Base-by-base conservation (phyloP, 2,797 vertebrate species). In the Catostomus latipinnis region DNA sequence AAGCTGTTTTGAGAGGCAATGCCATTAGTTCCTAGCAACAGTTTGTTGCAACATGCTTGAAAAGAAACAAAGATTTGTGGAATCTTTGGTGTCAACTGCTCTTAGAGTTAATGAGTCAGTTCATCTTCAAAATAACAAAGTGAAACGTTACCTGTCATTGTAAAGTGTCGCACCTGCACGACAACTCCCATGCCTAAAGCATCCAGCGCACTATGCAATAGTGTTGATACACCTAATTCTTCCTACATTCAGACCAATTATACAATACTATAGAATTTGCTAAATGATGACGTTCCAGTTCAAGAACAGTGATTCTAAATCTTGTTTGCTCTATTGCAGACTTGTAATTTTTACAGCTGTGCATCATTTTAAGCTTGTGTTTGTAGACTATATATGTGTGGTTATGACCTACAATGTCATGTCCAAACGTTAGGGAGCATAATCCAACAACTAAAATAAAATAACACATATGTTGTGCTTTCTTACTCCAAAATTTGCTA, bases 21-120 rank as follows among this genome's bases (percentile, higher is more conserved):
- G 69, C 16, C 46, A 43, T 69, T 60, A 69, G 75, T 69, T 60
- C 16, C 65, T 77, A 46, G 46, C 65, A 69, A 50, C 56, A 12
- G 65, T 52, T 60, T 60, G 56, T 77, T 61, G 54, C 48, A 69
- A 77, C 75, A 69, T 77, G 56, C 56, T 45, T 69, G 48, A 45
- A 69, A 52, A 22, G 53, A 76, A 68, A 49, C 14, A 5, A 57
- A 68, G 74, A 49, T 76, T 67, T 49, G 45, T 49, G 53, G 16
- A 58, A 14, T 57, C 53, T 76, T 50, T 49, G 12, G 43, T 57
- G 45, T 56, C 10, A 3, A 34, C 43, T 11, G 62, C 53, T 49
- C 7, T 56, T 66, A 57, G 6, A 5, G 12, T 34, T 18, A 8
- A 34, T 68, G 65, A 69, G 46, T 69, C 65, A 52, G 46, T 14